Conservation (phyloP, 2,113 vertebrate species). For the Limnothrissa miodon region DNA sequence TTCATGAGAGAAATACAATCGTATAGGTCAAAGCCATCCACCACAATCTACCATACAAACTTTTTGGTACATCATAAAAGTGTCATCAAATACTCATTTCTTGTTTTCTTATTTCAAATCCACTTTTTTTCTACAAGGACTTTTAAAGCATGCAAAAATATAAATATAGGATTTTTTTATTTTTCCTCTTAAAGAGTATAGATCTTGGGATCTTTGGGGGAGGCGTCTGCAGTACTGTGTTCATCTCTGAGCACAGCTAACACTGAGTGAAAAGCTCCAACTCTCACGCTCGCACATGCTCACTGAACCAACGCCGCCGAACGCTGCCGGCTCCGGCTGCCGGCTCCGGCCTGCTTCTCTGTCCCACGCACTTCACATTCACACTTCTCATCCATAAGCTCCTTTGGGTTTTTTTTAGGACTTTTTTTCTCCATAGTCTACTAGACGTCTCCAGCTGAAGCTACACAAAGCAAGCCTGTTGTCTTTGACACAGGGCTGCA, state of each 20-base stretch:
- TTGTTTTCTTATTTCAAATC: slow-evolving; percentile 39
- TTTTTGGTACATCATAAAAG: slow-evolving; percentile 52
- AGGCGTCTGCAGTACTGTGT: slow-evolving; percentile 27
- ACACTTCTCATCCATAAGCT: background rate
- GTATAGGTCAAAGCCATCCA: slow-evolving; percentile 61
- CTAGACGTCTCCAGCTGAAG: background rate
- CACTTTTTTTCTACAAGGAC: slow-evolving; percentile 48
- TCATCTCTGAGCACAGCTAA: background rate
- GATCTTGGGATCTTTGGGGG: slow-evolving; percentile 73
- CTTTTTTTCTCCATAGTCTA: slow-evolving; percentile 4
- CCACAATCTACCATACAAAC: slow-evolving; percentile 64
- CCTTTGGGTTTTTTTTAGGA: background rate
- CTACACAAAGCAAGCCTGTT: slow-evolving; percentile 2
- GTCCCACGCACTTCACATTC: background rate
- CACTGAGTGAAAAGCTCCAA: background rate
- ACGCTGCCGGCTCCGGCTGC: background rate
- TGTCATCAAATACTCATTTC: background rate
- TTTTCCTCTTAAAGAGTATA: slow-evolving; percentile 78
- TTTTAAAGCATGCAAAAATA: slow-evolving; percentile 60
- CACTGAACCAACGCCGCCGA: background rate
- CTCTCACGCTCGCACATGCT: background rate
- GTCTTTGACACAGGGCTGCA: background rate
- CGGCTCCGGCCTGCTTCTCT: background rate
- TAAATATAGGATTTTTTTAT: slow-evolving; percentile 37
- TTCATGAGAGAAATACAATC: slow-evolving; percentile 67